Evolutionary conservation across 2,113 vertebrate genomes (phyloP), one percentile per base, ranked within the genome.

Genomic region (Chiloscyllium plagiosum): DNA sequence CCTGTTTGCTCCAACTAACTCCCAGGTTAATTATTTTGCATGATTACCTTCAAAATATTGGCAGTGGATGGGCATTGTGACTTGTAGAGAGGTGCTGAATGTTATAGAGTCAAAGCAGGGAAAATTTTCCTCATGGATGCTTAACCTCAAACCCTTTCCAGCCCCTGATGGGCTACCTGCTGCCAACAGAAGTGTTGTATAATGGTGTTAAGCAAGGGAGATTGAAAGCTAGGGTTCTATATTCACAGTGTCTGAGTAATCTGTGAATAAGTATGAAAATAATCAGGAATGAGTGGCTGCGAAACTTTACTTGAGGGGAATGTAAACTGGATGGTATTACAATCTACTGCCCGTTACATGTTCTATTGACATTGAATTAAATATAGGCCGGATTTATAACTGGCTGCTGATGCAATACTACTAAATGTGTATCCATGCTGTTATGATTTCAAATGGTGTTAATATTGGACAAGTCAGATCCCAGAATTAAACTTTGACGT

Each of bases 21-120:
- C 61, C 92, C 92, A 94, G 61, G n/a, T 94, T 66, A n/a, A 66
- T 68, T 37, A 92, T 33, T 92, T 92, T 89, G 86, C 50, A 89
- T 89, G 86, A 89, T 33, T 89, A 89, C 86, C 86, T 89, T 56
- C 52, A 89, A 89, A 89, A 56, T 26, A 20, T 89, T 89, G 86
- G 86, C 86, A 89, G 20, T 56, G 50, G 26, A 29, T 33, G 50
- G 86, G 52, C 50, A 13, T 89, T 26, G 26, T 56, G 86, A 89
- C 50, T 50, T 56, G 22, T 89, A 0, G 80, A 83, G 89, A 92
- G 33, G 26, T 65, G 61, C 52, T 94, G 90, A 65, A 94, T 68
- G 66, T 37, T 52, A 94, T 1, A 22, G 13, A 66, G 19, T 3
- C 61, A 94, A 94, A 94, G 13, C 42, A 90, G 1, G 52, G 86